Base-by-base conservation (phyloP, 2,113 vertebrate species). In the Cettia cetti region DNA sequence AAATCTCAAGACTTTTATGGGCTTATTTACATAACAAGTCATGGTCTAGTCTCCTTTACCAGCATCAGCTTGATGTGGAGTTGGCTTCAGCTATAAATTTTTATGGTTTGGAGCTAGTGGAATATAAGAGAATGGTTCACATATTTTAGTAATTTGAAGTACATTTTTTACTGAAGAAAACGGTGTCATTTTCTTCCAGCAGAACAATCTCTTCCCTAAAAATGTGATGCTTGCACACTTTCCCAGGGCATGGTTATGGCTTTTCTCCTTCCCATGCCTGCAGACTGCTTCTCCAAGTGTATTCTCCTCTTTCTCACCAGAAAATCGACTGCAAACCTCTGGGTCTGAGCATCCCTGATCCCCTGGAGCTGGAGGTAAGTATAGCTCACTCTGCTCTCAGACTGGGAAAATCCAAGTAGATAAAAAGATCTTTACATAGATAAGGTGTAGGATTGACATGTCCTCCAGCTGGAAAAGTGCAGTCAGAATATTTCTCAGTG, bases 21-120 rank as follows among this genome's bases (percentile, higher is more conserved):
- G 47, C 69, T 93, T 94, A 92, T 96, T 96, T 96, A 86, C 93
- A 93, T 90, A 96, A 89, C 82, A 92, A 94, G 90, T 93, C 88
- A 96, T 83, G 94, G 79, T 90, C 88, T 82, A 23, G 39, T 92
- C 53, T 70, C 90, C 88, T 94, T 84, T 68, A 92, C 52, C 77
- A 86, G 57, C 21, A 0, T 56, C 94, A 91, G 37, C 59, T 63
- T 3, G 27, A 52, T 65, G 33, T 7, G 2, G 75, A 74, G 39
- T 22, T 91, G 84, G 63, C 54, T 96, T 86, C 88, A 88, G 92
- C 64, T 70, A 40, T 93, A 92, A 86, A 94, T 59, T 86, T 95
- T 96, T 93, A 92, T 5, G 42, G 39, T 81, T 93, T 75, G 59
- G 44, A 85, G 59, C 64, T 44, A 63, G 45, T 69, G 72, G 64